Conservation (phyloP, 2,888 invertebrate species). For the Lissonota sp. region DNA sequence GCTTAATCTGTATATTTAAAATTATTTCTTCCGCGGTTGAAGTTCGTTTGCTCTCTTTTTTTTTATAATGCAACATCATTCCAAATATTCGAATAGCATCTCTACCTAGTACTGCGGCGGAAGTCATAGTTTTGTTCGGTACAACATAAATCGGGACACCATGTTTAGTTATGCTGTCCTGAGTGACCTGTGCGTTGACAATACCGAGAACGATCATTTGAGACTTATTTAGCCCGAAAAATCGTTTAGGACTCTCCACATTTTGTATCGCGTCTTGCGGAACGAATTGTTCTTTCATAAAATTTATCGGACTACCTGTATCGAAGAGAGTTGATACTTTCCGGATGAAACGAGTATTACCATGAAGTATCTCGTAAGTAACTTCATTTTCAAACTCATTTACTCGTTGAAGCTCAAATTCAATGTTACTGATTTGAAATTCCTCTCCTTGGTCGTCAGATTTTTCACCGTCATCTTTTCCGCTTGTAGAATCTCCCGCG, state of each 20-base stretch:
- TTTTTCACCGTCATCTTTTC: neutral
- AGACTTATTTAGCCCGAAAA: constrained; percentile 20
- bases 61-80: neutral
- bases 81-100: constrained; percentile 24
- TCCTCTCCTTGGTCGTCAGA: neutral
- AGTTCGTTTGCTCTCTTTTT: neutral
- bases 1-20: neutral
- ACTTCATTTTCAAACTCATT: neutral
- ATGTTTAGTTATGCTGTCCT: constrained; percentile 5
- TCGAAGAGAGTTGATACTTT: constrained; percentile 10
- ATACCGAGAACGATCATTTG: constrained; percentile 10
- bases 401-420: neutral
- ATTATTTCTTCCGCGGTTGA: neutral
- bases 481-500: neutral
- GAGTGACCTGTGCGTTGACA: constrained; percentile 6
- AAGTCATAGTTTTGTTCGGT: constrained; percentile 11
- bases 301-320: neutral
- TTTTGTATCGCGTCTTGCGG: neutral
- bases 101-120: constrained; percentile 11
- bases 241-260: neutral
- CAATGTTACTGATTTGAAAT: constrained; percentile 1
- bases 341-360: neutral
- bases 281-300: constrained; percentile 11
- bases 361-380: neutral
- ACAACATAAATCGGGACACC: constrained; percentile 10